phyloP scores from a whole-genome alignment of 2,113 vertebrate species.

The Albula glossodonta region DNA sequence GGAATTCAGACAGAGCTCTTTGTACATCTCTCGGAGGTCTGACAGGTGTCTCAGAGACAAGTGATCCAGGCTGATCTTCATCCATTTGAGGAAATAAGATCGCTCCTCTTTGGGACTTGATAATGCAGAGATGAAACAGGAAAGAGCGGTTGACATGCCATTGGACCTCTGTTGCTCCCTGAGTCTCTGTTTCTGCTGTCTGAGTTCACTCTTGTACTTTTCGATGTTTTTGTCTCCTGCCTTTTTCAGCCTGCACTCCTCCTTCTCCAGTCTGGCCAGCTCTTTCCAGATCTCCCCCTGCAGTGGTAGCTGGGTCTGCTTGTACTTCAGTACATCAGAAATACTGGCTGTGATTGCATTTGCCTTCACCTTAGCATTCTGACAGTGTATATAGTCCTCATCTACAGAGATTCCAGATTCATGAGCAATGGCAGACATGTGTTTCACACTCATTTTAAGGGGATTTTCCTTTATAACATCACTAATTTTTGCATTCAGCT shows the following conservation, averaged over 20 bases:
- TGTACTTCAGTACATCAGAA: slow-evolving; percentile 35
- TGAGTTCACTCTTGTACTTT: slow-evolving; percentile 36
- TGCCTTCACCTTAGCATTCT: slow-evolving; percentile 24
- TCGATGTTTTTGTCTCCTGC: neutral
- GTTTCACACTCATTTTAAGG: slow-evolving; percentile 27
- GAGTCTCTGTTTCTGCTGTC: slow-evolving; percentile 30
- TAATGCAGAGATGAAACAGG: slow-evolving; percentile 38
- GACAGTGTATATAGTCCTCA: slow-evolving; percentile 38
- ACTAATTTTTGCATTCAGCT: slow-evolving; percentile 15
- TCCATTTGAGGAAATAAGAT: slow-evolving; percentile 57
- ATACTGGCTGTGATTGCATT: slow-evolving; percentile 28
- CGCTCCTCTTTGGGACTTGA: slow-evolving; percentile 38
- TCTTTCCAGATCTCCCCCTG: slow-evolving; percentile 46
- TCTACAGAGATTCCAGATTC: slow-evolving; percentile 39
- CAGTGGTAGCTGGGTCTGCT: slow-evolving; percentile 35
- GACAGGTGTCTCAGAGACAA: slow-evolving; percentile 40
- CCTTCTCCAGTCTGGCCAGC: slow-evolving; percentile 47
- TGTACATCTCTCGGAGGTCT: slow-evolving; percentile 27
- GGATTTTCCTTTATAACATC: neutral
- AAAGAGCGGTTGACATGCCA: slow-evolving; percentile 18
- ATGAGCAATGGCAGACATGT: slow-evolving; percentile 31
- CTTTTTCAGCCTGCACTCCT: slow-evolving; percentile 47
- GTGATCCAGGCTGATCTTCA: slow-evolving; percentile 60
- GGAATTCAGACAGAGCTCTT: slow-evolving; percentile 30
- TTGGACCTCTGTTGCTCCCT: slow-evolving; percentile 5